Conservation (phyloP, 2,113 vertebrate species). For the Cyprinodon brontotheroides region DNA sequence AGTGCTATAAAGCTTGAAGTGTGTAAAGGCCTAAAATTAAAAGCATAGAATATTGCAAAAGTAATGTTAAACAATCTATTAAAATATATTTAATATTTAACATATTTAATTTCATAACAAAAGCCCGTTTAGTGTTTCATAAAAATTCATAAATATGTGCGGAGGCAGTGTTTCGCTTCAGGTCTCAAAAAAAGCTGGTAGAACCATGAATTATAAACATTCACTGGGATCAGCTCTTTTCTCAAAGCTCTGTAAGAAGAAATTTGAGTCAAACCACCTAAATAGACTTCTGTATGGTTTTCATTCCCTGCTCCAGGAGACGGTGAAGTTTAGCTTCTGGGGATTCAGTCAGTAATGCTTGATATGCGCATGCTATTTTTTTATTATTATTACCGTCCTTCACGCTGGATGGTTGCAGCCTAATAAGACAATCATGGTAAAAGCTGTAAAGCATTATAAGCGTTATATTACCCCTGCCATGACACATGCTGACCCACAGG, state of each 20-base stretch:
- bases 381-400: constrained; percentile 40
- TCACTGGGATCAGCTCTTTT: constrained; percentile 28
- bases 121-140: constrained; percentile 39
- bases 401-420: constrained; percentile 46
- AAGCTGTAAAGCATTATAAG: constrained; percentile 56
- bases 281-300: constrained; percentile 20
- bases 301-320: constrained; percentile 1
- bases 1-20: neutral
- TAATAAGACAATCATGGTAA: constrained; percentile 40
- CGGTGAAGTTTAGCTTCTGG: neutral
- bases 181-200: constrained; percentile 45
- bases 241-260: constrained; percentile 39
- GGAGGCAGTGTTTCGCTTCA: constrained; percentile 11
- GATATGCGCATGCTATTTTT: constrained; percentile 37
- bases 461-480: constrained; percentile 48
- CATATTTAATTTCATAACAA: constrained; percentile 35
- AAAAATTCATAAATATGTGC: constrained; percentile 33
- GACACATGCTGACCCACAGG: constrained; percentile 30
- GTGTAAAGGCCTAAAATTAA: neutral
- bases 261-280: constrained; percentile 37
- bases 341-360: constrained; percentile 20
- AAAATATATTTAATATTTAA: neutral
- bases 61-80: constrained; percentile 2
- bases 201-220: constrained; percentile 57
- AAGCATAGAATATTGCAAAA: neutral